These are phyloP conservation scores for Drepanosiphum platanoidis DNA, from an alignment of 2,888 invertebrate species.

Conservation along the genomic window DNA sequence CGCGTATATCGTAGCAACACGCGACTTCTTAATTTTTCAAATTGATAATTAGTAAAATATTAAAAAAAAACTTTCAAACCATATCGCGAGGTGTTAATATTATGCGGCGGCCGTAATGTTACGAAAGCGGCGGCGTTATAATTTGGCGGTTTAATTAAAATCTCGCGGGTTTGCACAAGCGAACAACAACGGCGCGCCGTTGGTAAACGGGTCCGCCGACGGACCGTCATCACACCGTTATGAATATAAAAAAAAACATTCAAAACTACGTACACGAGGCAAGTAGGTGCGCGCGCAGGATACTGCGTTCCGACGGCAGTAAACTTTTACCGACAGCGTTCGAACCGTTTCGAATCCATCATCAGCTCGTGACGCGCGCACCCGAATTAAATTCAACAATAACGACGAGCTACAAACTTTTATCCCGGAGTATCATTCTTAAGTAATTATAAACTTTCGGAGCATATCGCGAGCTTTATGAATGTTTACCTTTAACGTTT, in stretches of 20 bases:
- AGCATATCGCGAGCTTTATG: not conserved
- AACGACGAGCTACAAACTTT: not conserved
- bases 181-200: too few species aligned
- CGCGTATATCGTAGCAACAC: not conserved
- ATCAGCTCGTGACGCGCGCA: not conserved
- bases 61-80: not conserved
- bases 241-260: not conserved
- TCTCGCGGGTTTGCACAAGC: too few species aligned
- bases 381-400: not conserved
- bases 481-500: slow-evolving; percentile 70
- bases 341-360: not conserved
- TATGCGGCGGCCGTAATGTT: not conserved
- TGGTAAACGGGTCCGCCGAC: too few species aligned
- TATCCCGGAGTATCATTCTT: not conserved
- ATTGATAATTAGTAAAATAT: not conserved
- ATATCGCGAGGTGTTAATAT: not conserved
- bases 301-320: not conserved
- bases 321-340: not conserved
- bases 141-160: too few species aligned
- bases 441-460: slow-evolving; percentile 21
- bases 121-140: not conserved
- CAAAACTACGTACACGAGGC: not conserved
- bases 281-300: too few species aligned
- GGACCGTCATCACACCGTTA: too few species aligned
- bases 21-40: not conserved